Base-by-base conservation (phyloP, 1,140 invertebrate species). In the Nymphalis io region DNA sequence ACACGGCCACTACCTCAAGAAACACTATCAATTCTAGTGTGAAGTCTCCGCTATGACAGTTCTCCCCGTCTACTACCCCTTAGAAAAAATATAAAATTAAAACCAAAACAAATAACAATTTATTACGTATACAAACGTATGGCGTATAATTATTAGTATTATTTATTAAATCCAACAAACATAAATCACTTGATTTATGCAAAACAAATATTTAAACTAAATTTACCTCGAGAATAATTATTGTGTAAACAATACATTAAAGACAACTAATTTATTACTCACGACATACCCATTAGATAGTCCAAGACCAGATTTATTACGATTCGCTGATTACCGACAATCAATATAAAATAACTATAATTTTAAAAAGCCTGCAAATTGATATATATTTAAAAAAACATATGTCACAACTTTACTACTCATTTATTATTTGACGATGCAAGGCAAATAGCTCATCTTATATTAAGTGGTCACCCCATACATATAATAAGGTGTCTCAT, bases 221-320 rank as follows among this genome's bases (percentile, higher is more conserved):
- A 63, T 63, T 55, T 55, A 55, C 46, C 46, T 63, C 33, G 60
- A 33, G 48, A 51, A 63, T 63, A 61, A 61, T 61, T 61, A 63
- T 38, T 64, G 40, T 64, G 16, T 64, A 64, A 64, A 55, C 48
- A 64, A 64, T 64, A 18, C 18, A 51, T 55, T 40, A 20, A 18
- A 64, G 51, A 64, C 62, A 40, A 20, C 23, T 53, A 64, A 64
- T 64, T 64, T 64, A 64, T 64, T 64, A 42, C 23, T 64, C 62
- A 64, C 62, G 62, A 64, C 38, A 64, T 39, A 57, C 62, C 27
- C 62, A 57, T 64, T 64, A 64, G 62, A 64, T 55, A 64, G 48
- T 55, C 55, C 62, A 55, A 40, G 38, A 15, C 38, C 39, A 27
- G 62, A 64, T 64, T 64, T 64, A 64, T 64, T 57, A 21, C 51